Base-by-base conservation (phyloP, 2,888 invertebrate species). In the Toxonevra muliebris region DNA sequence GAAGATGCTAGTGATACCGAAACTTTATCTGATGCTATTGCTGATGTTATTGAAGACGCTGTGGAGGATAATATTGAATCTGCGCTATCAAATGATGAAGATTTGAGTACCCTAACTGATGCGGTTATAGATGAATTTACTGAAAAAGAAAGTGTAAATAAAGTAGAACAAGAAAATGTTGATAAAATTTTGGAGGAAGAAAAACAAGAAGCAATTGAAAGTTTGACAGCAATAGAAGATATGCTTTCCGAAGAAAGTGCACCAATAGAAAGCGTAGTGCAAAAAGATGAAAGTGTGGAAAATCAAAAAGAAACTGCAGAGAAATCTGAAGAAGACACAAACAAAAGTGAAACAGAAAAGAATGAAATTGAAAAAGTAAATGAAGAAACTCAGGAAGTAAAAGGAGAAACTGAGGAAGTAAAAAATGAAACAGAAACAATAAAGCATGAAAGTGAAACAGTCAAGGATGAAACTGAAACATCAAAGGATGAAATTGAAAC, bases 1-100 rank as follows among this genome's bases (percentile, higher is more conserved):
- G n/a, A 9, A 15, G 41, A 43, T 42, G 40, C 7, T n/a, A 66
- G 55, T n/a, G 15, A 61, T 12, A 54, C 63, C 8, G 70, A 65
- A 19, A 55, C 57, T n/a, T 43, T 69, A 7, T 17, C 61, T 1
- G 71, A 73, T 30, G 54, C 45, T 12, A 48, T 71, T 15, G 69
- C 67, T 13, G 72, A 73, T 12, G 65, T 71, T 30, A 58, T 71
- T 7, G 58, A 67, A 19, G 71, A 72, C 64, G 30, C 30, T 30
- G 65, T 71, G n/a, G 61, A 69, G 57, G 66, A 71, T 41, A 64
- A 69, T 61, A 67, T 66, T 48, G 68, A 70, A 69, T 58, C 17
- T n/a, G 60, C 62, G 42, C 54, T 55, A 4, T 13, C 50, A 1
- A 41, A 5, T n/a, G 57, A 42, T 17, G 66, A 66, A 19, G 62